Conservation (phyloP, 2,888 invertebrate species). For the Parthenolecanium corni region DNA sequence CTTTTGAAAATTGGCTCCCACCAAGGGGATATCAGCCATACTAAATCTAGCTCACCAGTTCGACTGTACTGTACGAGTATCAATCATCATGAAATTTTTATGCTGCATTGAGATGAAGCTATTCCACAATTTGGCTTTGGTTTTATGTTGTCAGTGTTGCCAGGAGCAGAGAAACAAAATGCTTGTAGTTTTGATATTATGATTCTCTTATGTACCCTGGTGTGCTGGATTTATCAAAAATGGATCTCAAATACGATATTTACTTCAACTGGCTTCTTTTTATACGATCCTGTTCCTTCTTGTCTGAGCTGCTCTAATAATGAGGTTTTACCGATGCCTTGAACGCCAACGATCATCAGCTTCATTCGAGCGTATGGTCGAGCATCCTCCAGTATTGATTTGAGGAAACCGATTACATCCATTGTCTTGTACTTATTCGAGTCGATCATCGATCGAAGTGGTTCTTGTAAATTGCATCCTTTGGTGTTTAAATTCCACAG, state of each 20-base stretch:
- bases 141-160: too few relatives aligned
- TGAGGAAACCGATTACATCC: constrained; percentile 86
- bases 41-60: too few relatives aligned
- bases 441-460: constrained; percentile 78
- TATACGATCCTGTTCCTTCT: constrained; percentile 63
- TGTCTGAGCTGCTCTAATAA: constrained; percentile 75
- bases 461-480: constrained; percentile 78
- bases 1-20: too few relatives aligned
- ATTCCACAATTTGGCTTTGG: too few relatives aligned
- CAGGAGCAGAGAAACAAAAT: too few relatives aligned
- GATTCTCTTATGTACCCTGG: too few relatives aligned
- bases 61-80: too few relatives aligned
- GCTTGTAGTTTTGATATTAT: too few relatives aligned
- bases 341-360: constrained; percentile 88
- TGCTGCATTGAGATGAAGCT: too few relatives aligned
- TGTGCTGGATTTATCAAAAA: too few relatives aligned
- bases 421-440: constrained; percentile 89
- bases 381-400: constrained; percentile 78
- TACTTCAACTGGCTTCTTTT: constrained; percentile 58
- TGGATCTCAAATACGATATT: constrained; percentile 23
- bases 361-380: constrained; percentile 90
- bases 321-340: constrained; percentile 81
- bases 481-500: constrained; percentile 91
- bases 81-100: too few relatives aligned
- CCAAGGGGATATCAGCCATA: too few relatives aligned